phyloP scores from a whole-genome alignment of 64 coral and sea anemone species.

The Pocillopora damicornis region DNA sequence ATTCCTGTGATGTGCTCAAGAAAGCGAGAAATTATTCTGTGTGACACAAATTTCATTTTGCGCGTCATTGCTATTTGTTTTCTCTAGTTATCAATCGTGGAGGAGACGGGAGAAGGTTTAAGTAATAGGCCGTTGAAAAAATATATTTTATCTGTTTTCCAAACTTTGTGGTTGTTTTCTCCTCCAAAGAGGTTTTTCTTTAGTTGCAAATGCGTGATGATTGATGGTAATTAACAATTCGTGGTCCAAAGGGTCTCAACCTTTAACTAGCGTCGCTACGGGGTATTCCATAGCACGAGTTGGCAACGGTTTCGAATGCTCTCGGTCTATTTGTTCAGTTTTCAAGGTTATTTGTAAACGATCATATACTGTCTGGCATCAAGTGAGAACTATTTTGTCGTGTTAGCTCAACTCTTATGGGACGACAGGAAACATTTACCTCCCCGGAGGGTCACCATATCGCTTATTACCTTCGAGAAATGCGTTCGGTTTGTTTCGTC shows the following conservation, averaged over 20 bases:
- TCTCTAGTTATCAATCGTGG: background rate
- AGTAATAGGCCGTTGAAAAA: background rate
- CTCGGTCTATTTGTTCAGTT: background rate
- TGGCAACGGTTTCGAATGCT: background rate
- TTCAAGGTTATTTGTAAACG: background rate
- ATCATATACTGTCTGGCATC: background rate
- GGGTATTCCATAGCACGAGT: background rate
- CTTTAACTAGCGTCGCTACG: background rate
- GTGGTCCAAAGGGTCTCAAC: background rate
- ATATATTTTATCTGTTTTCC: slow-evolving; percentile 5
- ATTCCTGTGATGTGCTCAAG: background rate
- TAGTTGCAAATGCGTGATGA: slow-evolving; percentile 41
- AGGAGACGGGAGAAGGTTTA: background rate
- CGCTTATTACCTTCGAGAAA: slow-evolving; percentile 10
- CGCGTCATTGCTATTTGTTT: background rate
- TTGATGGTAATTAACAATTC: slow-evolving; percentile 39
- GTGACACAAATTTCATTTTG: background rate
- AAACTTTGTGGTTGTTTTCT: background rate
- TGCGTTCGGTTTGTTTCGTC: slow-evolving; percentile 21
- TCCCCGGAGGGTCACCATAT: background rate
- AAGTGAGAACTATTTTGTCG: background rate
- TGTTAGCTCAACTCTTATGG: background rate
- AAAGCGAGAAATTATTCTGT: slow-evolving; percentile 18
- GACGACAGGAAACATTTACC: background rate
- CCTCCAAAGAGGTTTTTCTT: background rate